Conservation (phyloP, 2,888 invertebrate species). For the Hedya salicella region DNA sequence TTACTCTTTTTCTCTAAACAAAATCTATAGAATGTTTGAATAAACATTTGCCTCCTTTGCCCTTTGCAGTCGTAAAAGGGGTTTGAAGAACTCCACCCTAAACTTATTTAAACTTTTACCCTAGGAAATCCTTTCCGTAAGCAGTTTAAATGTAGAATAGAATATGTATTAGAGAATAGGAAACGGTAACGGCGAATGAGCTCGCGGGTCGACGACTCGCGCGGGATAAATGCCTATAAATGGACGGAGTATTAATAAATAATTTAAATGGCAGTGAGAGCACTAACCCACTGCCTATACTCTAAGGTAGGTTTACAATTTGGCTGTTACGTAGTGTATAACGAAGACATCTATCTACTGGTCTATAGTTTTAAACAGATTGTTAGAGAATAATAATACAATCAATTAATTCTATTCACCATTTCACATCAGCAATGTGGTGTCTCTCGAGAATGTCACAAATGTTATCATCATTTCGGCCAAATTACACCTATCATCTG, state of each 20-base stretch:
- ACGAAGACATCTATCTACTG: background rate
- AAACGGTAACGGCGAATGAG: conserved; percentile 62
- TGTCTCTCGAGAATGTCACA: too few relatives aligned
- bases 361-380: too few relatives aligned
- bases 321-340: background rate
- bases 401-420: too few relatives aligned
- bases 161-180: conserved; percentile 76
- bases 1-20: conserved; percentile 63
- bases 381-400: too few relatives aligned
- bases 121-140: conserved; percentile 81
- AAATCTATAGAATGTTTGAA: conserved; percentile 82
- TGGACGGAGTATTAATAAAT: conserved; percentile 38
- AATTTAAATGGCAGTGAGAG: conserved; percentile 23
- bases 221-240: conserved; percentile 52
- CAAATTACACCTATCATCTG: too few relatives aligned
- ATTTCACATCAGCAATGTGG: too few relatives aligned
- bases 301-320: conserved; percentile 9
- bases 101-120: conserved; percentile 84
- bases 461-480: too few relatives aligned
- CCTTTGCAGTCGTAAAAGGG: conserved; percentile 83
- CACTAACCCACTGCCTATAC: conserved; percentile 1
- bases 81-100: conserved; percentile 77
- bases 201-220: conserved; percentile 61
- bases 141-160: conserved; percentile 79
- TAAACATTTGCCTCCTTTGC: conserved; percentile 82